Evolutionary conservation across 2,888 invertebrate genomes (phyloP).

Genomic region (Dromius quadrimaculatus): DNA sequence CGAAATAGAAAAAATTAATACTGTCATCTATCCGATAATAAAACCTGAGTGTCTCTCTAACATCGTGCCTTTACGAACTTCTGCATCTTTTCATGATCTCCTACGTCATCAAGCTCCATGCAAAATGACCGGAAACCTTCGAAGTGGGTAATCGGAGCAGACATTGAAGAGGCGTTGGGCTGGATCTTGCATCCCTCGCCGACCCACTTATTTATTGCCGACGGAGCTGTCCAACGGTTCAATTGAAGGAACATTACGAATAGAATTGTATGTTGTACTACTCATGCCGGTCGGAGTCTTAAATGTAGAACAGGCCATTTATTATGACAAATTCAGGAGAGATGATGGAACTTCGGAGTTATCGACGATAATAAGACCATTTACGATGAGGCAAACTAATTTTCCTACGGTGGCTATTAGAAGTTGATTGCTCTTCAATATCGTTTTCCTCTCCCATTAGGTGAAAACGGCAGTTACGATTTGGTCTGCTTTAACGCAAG

Average conservation of each 20-base stretch:
- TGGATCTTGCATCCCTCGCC: not conserved
- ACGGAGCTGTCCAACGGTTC: constrained; percentile 37
- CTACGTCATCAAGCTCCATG: constrained; percentile 26
- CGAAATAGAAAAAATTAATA: too few species aligned
- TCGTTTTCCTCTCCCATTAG: too few species aligned
- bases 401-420: too few species aligned
- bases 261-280: not conserved
- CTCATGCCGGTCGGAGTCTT: constrained; percentile 40
- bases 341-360: too few species aligned
- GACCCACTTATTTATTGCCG: constrained; percentile 36
- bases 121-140: constrained; percentile 46
- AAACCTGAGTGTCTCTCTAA: not conserved
- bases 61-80: not conserved
- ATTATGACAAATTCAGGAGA: constrained; percentile 45
- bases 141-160: constrained; percentile 41
- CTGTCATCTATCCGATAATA: too few species aligned
- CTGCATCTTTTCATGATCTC: not conserved
- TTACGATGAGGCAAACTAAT: too few species aligned
- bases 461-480: too few species aligned
- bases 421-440: too few species aligned
- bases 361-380: too few species aligned
- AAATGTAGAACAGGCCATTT: constrained; percentile 42
- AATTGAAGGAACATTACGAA: constrained; percentile 42
- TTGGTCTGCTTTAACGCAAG: too few species aligned
- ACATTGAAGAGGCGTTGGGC: constrained; percentile 51